phyloP scores from a whole-genome alignment of 1,140 invertebrate genomes.

The Palaemon carinicauda region DNA sequence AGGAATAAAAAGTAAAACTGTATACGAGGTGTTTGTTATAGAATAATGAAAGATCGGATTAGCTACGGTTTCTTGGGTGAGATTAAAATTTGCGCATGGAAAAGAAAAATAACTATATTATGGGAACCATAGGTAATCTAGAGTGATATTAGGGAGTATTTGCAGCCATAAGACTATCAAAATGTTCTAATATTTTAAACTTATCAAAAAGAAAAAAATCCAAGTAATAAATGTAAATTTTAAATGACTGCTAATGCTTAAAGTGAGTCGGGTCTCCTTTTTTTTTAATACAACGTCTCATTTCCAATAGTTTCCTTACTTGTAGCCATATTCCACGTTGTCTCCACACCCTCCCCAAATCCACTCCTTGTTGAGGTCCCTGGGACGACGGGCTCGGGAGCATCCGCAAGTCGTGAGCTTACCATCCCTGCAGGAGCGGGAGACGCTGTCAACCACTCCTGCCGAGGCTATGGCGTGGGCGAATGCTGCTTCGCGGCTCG shows the following conservation, averaged over 20 bases:
- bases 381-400: conserved; percentile 78
- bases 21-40: background rate
- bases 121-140: too few relatives aligned
- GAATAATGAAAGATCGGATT: background rate
- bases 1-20: background rate
- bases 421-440: conserved; percentile 88
- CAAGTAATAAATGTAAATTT: too few relatives aligned
- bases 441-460: conserved; percentile 85
- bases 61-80: background rate
- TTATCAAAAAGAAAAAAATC: too few relatives aligned
- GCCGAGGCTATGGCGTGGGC: conserved; percentile 88
- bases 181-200: too few relatives aligned
- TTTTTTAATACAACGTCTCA: background rate
- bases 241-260: too few relatives aligned
- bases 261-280: background rate
- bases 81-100: too few relatives aligned
- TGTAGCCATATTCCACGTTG: conserved; percentile 94
- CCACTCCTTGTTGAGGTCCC: conserved; percentile 86
- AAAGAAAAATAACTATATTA: too few relatives aligned
- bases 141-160: too few relatives aligned
- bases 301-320: conserved; percentile 69
- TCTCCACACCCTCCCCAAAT: conserved; percentile 97
- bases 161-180: too few relatives aligned
- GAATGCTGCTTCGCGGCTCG: conserved; percentile 89
- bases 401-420: conserved; percentile 88